Evolutionary conservation across 2,888 invertebrate genomes (phyloP), one percentile per base, ranked within the genome.

Genomic region (Eilema sororculum): DNA sequence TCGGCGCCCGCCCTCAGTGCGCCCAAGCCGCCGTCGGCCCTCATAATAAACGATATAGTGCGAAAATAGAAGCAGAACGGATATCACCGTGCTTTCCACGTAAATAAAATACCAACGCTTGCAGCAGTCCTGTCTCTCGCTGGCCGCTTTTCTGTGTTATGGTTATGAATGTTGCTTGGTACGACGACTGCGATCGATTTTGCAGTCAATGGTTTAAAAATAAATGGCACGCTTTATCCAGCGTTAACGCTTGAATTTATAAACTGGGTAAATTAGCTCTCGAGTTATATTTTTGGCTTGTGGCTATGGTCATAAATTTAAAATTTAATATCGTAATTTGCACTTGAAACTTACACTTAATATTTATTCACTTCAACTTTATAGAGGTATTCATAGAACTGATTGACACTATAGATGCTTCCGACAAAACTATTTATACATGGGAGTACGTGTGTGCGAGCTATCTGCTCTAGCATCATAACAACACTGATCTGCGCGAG

Each of bases 41-140:
- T 91, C 90, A 87, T 91, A 90, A 92, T 91, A 91, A 91, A 92
- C 93, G 92, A 90, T 93, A 92, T 89, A 90, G 90, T 90, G 91
- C 92, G 87, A 94, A 94, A 95, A 95, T 95, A 95, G 95, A 93
- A 93, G 81, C 86, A 85, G 86, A 91, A 89, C 89, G 89, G 86
- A 87, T 90, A 92, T 89, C 87, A 88, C 85, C 85, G 84, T 86
- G 87, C 87, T 90, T 86, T 91, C 86, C 88, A 88, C 91, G 88
- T 92, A 92, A 93, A 95, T 94, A 93, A 94, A 95, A 93, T 91
- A 90, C 91, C 87, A 87, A 89, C 87, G 87, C 84, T 89, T 88
- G 87, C 85, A 87, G 88, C 88, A 87, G 86, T 87, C 87, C 87
- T 89, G 88, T 88, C 87, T 90, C 87, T 81, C 86, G 84, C 86